Evolutionary conservation across 2,888 invertebrate genomes (phyloP), one percentile per base, ranked within the genome.

Genomic region (Synanthedon formicaeformis): DNA sequence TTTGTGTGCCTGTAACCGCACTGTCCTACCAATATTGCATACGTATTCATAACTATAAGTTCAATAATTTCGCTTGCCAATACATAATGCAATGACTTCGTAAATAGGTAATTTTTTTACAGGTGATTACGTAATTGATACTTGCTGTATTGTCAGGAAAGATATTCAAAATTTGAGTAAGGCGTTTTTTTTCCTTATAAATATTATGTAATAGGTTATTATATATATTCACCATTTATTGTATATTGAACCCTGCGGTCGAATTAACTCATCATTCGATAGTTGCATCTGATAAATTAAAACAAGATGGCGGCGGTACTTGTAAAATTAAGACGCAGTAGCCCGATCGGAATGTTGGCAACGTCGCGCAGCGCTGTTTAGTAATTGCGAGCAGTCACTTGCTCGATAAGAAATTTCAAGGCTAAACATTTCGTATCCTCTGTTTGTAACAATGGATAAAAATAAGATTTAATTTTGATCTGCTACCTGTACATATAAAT

Each of bases 401-500:
- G 73, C 71, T 79, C 79, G 86, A 86, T 87, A 86, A 85, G 82
- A 81, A 75, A 69, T 81, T 81, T 85, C 86, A 87, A 86, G 86
- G 86, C 82, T 84, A 78, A 65, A 64, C 63, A 62, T 71, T 81
- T 73, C 59, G 77, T 79, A 75, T 77, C 71, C 70, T 75, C 71
- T 61, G 65, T 62, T 71, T 71, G 64, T 69, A 80, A 83, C 81
- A 81, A 81, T 76, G 75, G 75, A 74, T 76, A 69, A 72, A 69
- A 49, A 49, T 49, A 49, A n/a, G 45, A 12, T 45, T 45, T 45
- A 45, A 13, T 13, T 45, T 45, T 13, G 13, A 13, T 45, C 8
- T 45, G 13, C 11, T 45, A 45, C 45, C 34, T 34, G 34, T 34
- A 34, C 8, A 2, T 34, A 10, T 34, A 34, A 34, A 34, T 34